Percentiles rank a stretch among this genome's conserved stretches.
These are phyloP conservation scores for Leptestheria dahalacensis DNA, from an alignment of 1,140 invertebrate genomes.

Conservation along the genomic window DNA sequence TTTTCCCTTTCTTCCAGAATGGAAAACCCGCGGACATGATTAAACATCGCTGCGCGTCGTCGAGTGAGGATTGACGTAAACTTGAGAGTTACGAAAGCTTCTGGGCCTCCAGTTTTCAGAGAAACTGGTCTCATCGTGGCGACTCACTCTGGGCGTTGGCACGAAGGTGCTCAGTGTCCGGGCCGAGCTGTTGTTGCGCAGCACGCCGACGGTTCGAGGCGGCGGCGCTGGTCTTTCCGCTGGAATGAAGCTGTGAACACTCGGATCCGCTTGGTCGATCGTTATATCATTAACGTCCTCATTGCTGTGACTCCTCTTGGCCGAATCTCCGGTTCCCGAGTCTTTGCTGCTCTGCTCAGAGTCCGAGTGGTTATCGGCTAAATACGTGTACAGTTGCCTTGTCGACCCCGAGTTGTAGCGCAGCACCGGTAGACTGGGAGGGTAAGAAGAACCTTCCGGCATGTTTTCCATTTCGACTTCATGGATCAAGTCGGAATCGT, in stretches of 20 bases:
- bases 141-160: not conserved
- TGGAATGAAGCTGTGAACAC: not conserved
- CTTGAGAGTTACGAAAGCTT: not conserved
- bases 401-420: constrained; percentile 26
- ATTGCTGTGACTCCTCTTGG: constrained; percentile 36
- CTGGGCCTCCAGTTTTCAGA: not conserved
- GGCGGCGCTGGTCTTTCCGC: not conserved
- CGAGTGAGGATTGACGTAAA: no score
- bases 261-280: not conserved
- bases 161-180: constrained; percentile 8
- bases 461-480: constrained; percentile 7
- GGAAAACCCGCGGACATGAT: no score
- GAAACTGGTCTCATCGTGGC: not conserved
- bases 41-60: no score
- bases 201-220: not conserved
- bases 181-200: not conserved
- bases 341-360: constrained; percentile 36
- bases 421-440: not conserved
- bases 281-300: constrained; percentile 1
- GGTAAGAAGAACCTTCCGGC: not conserved
- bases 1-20: no score
- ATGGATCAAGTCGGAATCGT: constrained; percentile 10
- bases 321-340: constrained; percentile 46
- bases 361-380: constrained; percentile 30
- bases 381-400: constrained; percentile 17